Conservation (phyloP, 2,113 vertebrate genomes). For the Neotoma lepida region DNA sequence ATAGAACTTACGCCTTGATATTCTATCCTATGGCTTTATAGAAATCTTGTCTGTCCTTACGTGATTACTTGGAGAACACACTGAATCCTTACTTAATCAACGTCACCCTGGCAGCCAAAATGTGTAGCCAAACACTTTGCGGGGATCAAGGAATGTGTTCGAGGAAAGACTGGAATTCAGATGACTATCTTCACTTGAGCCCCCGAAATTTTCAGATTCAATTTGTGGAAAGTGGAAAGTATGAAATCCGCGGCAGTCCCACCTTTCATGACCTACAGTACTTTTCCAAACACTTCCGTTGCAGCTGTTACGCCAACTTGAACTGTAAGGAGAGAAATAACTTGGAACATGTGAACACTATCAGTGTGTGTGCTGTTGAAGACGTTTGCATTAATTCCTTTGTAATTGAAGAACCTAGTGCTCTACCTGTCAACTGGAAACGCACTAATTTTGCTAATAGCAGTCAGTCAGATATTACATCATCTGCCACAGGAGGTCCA, state of each 20-base stretch:
- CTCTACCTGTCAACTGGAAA: neutral
- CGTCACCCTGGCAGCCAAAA: conserved; percentile 90
- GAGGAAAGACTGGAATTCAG: conserved; percentile 87
- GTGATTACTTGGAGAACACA: conserved; percentile 83
- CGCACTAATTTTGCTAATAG: neutral
- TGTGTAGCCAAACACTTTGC: conserved; percentile 91
- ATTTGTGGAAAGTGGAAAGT: conserved; percentile 76
- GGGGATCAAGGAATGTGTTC: conserved; percentile 87
- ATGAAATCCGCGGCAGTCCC: conserved; percentile 83
- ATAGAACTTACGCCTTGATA: conserved; percentile 10
- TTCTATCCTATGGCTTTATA: conserved; percentile 70
- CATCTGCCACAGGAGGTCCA: neutral
- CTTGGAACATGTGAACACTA: conserved; percentile 50
- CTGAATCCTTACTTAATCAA: conserved; percentile 92
- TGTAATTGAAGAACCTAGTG: neutral
- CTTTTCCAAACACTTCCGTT: conserved; percentile 85
- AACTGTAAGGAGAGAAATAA: conserved; percentile 78
- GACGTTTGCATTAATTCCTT: conserved; percentile 80
- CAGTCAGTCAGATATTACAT: neutral
- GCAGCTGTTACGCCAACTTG: conserved; percentile 86
- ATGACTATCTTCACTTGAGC: conserved; percentile 91
- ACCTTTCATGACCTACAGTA: conserved; percentile 82
- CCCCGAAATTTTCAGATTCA: conserved; percentile 83
- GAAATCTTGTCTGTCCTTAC: conserved; percentile 85
- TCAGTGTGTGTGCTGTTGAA: conserved; percentile 77